Percentiles rank a stretch among this genome's conserved stretches.
These are phyloP conservation scores for Plagodis pulveraria DNA, from an alignment of 2,888 invertebrate species.

Conservation along the genomic window DNA sequence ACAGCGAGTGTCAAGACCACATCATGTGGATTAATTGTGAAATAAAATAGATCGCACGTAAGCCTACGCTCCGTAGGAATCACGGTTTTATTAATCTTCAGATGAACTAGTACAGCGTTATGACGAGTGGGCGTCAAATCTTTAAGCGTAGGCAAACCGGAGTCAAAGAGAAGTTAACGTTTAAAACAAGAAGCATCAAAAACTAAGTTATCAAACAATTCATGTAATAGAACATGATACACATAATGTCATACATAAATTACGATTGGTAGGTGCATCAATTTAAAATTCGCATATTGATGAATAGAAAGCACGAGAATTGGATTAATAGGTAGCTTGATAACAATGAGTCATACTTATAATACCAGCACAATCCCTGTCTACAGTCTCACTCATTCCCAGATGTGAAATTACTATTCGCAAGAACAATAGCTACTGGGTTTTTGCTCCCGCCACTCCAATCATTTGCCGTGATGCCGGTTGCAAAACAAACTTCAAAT, in stretches of 20 bases:
- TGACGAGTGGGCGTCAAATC: slow-evolving; percentile 49
- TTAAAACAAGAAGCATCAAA: slow-evolving; percentile 3
- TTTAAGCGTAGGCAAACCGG: slow-evolving; percentile 67
- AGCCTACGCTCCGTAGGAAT: slow-evolving; percentile 45
- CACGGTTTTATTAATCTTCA: slow-evolving; percentile 50
- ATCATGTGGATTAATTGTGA: slow-evolving; percentile 4
- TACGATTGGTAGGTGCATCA: slow-evolving; percentile 1
- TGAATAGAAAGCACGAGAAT: slow-evolving; percentile 33
- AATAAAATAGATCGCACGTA: slow-evolving; percentile 40
- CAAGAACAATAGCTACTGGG: slow-evolving; percentile 40
- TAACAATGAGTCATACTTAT: slow-evolving; percentile 33
- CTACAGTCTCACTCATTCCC: slow-evolving; percentile 42
- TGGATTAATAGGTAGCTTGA: slow-evolving; percentile 42
- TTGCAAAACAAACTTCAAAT: slow-evolving; percentile 25
- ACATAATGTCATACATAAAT: no score
- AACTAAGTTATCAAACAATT: slow-evolving; percentile 1
- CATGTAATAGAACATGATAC: neutral
- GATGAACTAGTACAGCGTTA: slow-evolving; percentile 38
- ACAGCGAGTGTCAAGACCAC: slow-evolving; percentile 32
- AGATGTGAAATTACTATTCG: slow-evolving; percentile 42
- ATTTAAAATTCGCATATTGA: neutral
- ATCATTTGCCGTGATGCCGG: slow-evolving; percentile 28
- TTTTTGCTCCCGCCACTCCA: slow-evolving; percentile 36
- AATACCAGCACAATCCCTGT: slow-evolving; percentile 33
- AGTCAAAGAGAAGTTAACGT: slow-evolving; percentile 38